phyloP scores from a whole-genome alignment of 2,113 vertebrate genomes.

The Gallinago media region DNA sequence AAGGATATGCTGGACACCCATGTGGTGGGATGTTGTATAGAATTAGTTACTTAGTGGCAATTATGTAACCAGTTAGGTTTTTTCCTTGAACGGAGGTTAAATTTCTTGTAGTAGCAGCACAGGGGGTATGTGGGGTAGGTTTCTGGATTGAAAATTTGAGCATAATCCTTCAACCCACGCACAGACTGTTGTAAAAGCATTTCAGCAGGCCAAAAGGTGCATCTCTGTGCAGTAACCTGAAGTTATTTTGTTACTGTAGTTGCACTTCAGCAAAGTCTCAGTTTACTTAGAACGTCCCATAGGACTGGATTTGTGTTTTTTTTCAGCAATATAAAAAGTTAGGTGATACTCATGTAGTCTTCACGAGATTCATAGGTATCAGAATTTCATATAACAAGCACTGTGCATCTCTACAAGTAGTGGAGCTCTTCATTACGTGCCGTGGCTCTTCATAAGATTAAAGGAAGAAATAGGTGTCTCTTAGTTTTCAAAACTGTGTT shows the following conservation, averaged over 20 bases:
- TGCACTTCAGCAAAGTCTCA: background rate
- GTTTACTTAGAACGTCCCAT: background rate
- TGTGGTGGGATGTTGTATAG: no score
- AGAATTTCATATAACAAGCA: background rate
- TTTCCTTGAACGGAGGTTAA: background rate
- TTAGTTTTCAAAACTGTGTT: background rate
- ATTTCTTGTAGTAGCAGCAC: background rate
- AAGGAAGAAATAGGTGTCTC: background rate
- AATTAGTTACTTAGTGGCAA: background rate
- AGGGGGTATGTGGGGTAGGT: no score
- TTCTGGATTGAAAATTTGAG: background rate
- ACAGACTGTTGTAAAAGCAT: background rate
- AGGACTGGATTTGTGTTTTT: background rate
- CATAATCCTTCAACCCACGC: fast-evolving
- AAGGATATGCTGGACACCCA: no score
- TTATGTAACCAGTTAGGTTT: background rate
- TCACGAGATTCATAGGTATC: background rate
- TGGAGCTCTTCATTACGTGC: background rate
- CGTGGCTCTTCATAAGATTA: background rate
- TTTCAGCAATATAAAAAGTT: background rate
- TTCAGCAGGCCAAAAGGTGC: background rate
- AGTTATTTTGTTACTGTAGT: background rate
- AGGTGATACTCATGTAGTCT: background rate
- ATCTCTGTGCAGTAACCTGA: background rate
- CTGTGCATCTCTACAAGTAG: fast-evolving